Evolutionary conservation across 2,888 invertebrate genomes (phyloP), one percentile per base, ranked within the genome.

Genomic region (Cepaea hortensis): DNA sequence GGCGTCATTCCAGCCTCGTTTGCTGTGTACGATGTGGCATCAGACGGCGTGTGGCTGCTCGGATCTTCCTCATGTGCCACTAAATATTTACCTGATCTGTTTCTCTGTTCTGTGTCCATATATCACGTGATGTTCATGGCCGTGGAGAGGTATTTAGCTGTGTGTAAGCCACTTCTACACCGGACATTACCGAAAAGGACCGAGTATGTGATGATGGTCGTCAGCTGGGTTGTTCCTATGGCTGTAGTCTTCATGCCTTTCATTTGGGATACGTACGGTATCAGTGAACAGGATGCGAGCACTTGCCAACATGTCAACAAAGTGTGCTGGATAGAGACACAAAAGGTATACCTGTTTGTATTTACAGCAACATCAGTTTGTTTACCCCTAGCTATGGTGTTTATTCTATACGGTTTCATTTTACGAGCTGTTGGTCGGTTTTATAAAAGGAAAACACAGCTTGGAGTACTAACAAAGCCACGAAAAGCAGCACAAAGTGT

Each of bases 111-210:
- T n/a, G 73, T 73, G 4, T 73, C 73, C 23, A 73, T 73, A 23
- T 35, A 73, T 35, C 73, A 73, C 73, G 35, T 73, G 35, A 35
- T 35, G 73, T 73, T 18, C 35, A 73, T 73, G 73, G 73, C 73
- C 73, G 73, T 73, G 0, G 73, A 73, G 6, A 73, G 73, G 3
- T 73, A 73, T 23, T 23, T 73, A 35, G 73, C 73, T 1, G 73
- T 73, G 3, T 73, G 73, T 13, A 73, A 73, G 35, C 73, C 73
- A 35, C 23, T 23, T 13, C 23, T 73, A 11, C 23, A 73, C 35
- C n/a, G 73, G n/a, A 73, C 18, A n/a, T 35, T 73, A 23, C 18
- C 73, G 3, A n/a, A n/a, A 11, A 73, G 13, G 35, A 11, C 73
- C 11, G 35, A 11, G 23, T 73, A 73, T 13, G 6, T 23, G 6